A percentile compares a stretch with the other conserved stretches of the same genome.
These are phyloP conservation scores for Trinorchestia longiramus DNA, from an alignment of 1,140 invertebrate species.

Conservation along the genomic window DNA sequence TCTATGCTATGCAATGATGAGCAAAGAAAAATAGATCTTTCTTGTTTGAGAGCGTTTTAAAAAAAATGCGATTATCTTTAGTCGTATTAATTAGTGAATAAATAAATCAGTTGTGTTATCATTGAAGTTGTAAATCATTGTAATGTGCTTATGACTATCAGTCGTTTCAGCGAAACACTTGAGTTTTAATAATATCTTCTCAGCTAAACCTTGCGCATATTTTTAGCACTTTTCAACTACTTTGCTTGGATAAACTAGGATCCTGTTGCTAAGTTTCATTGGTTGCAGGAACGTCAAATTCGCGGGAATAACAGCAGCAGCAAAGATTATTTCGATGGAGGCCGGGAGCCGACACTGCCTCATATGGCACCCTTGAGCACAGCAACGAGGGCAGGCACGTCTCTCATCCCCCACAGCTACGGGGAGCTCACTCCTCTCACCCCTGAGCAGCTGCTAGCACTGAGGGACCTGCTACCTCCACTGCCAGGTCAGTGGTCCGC, in stretches of 20 bases:
- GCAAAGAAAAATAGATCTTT: too few species aligned
- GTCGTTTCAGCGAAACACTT: too few species aligned
- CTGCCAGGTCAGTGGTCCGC: background rate
- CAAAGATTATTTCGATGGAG: background rate
- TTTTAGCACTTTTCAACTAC: too few species aligned
- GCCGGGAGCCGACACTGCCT: background rate
- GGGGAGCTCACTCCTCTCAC: conserved; percentile 30
- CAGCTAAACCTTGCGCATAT: too few species aligned
- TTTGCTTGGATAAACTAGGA: too few species aligned
- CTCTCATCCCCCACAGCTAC: conserved; percentile 14
- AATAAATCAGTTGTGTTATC: too few species aligned
- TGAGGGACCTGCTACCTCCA: conserved; percentile 16
- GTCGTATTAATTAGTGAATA: too few species aligned
- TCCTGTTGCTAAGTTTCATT: background rate
- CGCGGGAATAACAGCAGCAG: background rate
- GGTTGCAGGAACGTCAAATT: background rate
- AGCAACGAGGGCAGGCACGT: background rate
- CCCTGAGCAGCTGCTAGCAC: conserved; percentile 30
- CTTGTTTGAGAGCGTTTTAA: too few species aligned
- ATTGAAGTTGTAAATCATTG: too few species aligned
- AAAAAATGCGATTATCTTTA: too few species aligned
- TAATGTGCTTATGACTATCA: too few species aligned
- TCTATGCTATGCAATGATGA: background rate
- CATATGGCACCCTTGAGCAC: background rate
- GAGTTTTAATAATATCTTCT: too few species aligned